Conservation (phyloP, 1,140 invertebrate genomes). For the Lepidotrigona ventralis region DNA sequence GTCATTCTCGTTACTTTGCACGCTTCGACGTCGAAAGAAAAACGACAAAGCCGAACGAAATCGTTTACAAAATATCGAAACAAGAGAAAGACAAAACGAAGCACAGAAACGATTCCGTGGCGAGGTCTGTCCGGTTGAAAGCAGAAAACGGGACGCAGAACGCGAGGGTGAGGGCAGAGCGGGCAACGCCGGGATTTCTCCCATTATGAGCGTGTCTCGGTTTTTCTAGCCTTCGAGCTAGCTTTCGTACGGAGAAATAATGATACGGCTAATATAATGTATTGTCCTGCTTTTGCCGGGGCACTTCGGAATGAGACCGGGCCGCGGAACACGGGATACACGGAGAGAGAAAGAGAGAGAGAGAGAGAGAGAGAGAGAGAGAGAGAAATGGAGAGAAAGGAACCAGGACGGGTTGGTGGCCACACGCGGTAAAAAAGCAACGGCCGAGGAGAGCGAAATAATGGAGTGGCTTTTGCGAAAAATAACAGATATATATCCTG, state of each 20-base stretch:
- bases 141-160: constrained; percentile 11
- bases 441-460: constrained; percentile 62
- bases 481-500: constrained; percentile 74
- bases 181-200: constrained; percentile 70
- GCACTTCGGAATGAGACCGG: constrained; percentile 67
- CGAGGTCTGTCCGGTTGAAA: constrained; percentile 37
- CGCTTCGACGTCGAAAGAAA: neutral
- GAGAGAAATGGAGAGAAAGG: constrained; percentile 27
- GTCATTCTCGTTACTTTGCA: neutral
- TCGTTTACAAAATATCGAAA: neutral
- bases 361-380: too few relatives aligned
- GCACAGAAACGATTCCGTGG: neutral
- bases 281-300: constrained; percentile 71
- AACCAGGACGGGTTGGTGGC: constrained; percentile 35
- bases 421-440: constrained; percentile 56
- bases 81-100: neutral
- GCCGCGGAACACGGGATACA: constrained; percentile 50
- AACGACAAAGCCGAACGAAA: neutral
- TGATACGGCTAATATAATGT: constrained; percentile 76
- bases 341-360: neutral
- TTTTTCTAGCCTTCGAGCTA: constrained; percentile 67
- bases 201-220: constrained; percentile 71
- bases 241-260: constrained; percentile 74
- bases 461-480: constrained; percentile 75
- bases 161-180: constrained; percentile 1